Base-by-base conservation (phyloP, 1,140 invertebrate species). In the Hermetia illucens region DNA sequence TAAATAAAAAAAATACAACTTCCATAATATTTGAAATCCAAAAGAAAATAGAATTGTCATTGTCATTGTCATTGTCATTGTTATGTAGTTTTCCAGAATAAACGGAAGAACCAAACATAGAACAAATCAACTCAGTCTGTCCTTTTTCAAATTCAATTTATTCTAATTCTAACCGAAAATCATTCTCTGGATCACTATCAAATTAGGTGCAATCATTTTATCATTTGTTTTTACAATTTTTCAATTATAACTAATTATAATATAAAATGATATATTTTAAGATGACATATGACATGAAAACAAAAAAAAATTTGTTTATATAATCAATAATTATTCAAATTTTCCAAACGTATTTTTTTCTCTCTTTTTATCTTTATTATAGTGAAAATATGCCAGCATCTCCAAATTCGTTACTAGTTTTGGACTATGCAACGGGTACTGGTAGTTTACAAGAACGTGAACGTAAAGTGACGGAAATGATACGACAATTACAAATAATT, bases 391-490 rank as follows among this genome's bases (percentile, higher is more conserved):
- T 34, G 32, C 12, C 32, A 34, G 15, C 32, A 13, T 34, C 32
- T 5, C 32, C 32, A 34, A 34, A 34, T 34, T 34, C 32, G 12
- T 12, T 34, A 12, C 17, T 34, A 19, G 17, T 3, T 12, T 19
- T 34, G 15, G 32, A 34, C 19, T 34, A 34, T 17, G 12, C 17
- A 5, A 34, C 12, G 5, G 32, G 15, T 17, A 34, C 32, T 16
- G 32, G 32, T 12, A 79, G 70, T 50, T 61, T 84, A 46, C 68
- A 74, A 34, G 79, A 82, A 54, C 80, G 79, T 60, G 83, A 88
- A 46, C 65, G 81, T 30, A 71, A 75, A 48, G 66, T 89, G 2
- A 80, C 79, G 2, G 83, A 87, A 53, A 80, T 86, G 74, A 89
- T 88, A 34, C 59, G 78, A 5, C 80, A 86, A 46, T 68, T 89